Percentiles rank a stretch among this genome's conserved stretches.
Conservation (phyloP, 2,113 vertebrate genomes). For the Saguinus imperator region DNA sequence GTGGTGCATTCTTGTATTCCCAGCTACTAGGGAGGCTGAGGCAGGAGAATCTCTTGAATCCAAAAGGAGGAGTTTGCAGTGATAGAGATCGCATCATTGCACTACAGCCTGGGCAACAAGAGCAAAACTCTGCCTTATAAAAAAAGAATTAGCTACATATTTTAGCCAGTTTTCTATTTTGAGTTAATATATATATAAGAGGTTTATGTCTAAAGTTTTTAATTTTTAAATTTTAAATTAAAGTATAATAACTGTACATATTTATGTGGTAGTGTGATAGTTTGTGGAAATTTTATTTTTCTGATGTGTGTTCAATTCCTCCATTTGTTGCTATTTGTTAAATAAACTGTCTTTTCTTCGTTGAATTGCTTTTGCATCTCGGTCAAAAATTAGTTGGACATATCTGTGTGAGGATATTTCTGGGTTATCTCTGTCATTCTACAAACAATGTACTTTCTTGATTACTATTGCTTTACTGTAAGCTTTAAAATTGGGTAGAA, state of each 20-base stretch:
- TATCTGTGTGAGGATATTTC: background rate
- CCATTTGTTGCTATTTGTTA: background rate
- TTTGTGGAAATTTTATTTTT: background rate
- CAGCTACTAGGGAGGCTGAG: too few species aligned
- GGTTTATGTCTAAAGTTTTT: background rate
- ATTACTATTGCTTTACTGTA: background rate
- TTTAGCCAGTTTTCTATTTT: conserved; percentile 25
- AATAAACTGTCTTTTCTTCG: background rate
- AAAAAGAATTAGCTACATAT: background rate
- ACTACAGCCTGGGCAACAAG: too few species aligned
- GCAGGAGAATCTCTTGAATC: too few species aligned
- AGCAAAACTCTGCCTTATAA: too few species aligned
- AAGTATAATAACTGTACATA: background rate
- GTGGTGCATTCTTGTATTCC: too few species aligned
- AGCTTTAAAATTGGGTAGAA: background rate
- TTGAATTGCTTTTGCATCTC: background rate
- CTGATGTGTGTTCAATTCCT: background rate
- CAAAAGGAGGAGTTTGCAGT: too few species aligned
- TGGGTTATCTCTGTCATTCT: background rate
- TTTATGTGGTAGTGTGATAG: background rate
- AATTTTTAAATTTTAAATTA: background rate
- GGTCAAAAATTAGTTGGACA: background rate
- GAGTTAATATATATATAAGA: background rate
- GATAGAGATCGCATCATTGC: too few species aligned
- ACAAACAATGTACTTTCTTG: background rate